Conservation (phyloP, 1,140 invertebrate genomes). For the Bombus consobrinus region DNA sequence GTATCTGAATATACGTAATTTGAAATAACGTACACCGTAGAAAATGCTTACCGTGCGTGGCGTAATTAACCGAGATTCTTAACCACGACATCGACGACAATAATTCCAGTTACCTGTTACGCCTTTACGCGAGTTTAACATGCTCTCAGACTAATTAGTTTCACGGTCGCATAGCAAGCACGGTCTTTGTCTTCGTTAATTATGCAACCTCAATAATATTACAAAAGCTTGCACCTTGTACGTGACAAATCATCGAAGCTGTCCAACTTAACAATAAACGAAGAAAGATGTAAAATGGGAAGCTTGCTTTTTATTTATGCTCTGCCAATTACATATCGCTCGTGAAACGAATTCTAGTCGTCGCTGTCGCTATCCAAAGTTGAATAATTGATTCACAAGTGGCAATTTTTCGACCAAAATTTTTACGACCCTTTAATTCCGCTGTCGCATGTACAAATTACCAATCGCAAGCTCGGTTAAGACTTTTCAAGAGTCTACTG, state of each 20-base stretch:
- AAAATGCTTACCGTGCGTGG: slow-evolving; percentile 18
- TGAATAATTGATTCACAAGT: no score
- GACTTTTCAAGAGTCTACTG: no score
- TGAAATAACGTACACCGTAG: neutral
- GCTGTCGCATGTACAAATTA: no score
- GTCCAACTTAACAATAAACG: neutral
- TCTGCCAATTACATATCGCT: no score
- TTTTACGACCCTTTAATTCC: no score
- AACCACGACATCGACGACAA: slow-evolving; percentile 14
- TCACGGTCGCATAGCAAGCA: slow-evolving; percentile 9
- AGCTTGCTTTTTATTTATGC: no score
- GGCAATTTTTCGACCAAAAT: no score
- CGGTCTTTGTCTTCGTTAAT: slow-evolving; percentile 39
- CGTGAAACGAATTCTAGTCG: no score
- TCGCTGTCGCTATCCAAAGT: no score
- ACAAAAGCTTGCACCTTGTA: no score
- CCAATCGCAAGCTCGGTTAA: no score
- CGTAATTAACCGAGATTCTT: slow-evolving; percentile 49
- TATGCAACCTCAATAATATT: neutral
- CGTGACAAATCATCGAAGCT: neutral
- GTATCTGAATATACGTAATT: neutral
- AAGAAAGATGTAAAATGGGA: no score
- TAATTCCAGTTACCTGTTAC: slow-evolving; percentile 46
- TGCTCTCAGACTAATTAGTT: slow-evolving; percentile 47
- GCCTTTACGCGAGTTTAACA: slow-evolving; percentile 39